These are phyloP conservation scores for Mormyrus hasselquistii DNA, from an alignment of 2,797 vertebrate genomes.

Conservation along the genomic window DNA sequence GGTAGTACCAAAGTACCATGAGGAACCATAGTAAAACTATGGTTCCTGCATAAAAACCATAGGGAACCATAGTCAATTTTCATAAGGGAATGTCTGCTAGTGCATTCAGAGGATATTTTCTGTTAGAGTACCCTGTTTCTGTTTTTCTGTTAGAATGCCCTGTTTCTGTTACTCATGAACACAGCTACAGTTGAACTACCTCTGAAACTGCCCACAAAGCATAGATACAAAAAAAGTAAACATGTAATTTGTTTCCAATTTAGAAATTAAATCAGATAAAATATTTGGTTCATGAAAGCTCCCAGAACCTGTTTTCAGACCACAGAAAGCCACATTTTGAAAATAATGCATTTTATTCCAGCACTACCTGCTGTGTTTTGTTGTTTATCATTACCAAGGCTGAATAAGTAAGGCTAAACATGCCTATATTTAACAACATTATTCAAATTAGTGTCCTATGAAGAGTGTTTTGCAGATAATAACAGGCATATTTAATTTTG, in stretches of 20 bases:
- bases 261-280: neutral
- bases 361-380: neutral
- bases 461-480: neutral
- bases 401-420: neutral
- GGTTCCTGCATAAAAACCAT: too few species aligned
- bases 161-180: too few species aligned
- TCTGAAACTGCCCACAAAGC: neutral
- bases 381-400: neutral
- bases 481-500: neutral
- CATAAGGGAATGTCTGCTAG: too few species aligned
- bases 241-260: neutral
- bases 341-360: neutral
- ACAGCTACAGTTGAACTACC: neutral
- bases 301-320: neutral
- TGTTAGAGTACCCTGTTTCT: too few species aligned
- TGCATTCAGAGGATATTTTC: too few species aligned
- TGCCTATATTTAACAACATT: neutral
- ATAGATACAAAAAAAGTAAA: neutral
- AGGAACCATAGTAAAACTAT: too few species aligned
- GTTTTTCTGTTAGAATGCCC: too few species aligned
- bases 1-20: too few species aligned
- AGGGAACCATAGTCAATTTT: too few species aligned
- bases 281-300: neutral
- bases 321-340: neutral
- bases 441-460: neutral